Evolutionary conservation across 2,797 vertebrate genomes (phyloP), one percentile per base, ranked within the genome.

Genomic region (Microhierax caerulescens): DNA sequence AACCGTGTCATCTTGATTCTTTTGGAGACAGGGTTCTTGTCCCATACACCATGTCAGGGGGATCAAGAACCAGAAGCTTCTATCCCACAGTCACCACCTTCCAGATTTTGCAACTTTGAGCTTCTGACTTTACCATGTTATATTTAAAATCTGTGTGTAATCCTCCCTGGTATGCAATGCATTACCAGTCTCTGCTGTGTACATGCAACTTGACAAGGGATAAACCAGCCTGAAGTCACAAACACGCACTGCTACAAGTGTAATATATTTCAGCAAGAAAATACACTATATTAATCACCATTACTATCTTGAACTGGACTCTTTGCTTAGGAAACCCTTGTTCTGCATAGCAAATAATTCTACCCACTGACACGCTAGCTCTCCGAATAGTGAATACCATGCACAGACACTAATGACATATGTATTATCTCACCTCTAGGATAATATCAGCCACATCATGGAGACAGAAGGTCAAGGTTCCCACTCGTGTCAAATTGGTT

Each of bases 401-500:
- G 28, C 60, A 83, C 25, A 78, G n/a, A 64, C 15, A 45, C 54
- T 53, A 27, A 81, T 34, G 54, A 95, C 25, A 67, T 7, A 94
- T 0, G 3, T 70, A 87, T 84, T 88, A 63, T 79, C 98, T 99
- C 98, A 99, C 99, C 99, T 99, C 99, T 98, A 99, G 98, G 88
- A 99, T 96, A 93, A 99, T 97, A 72, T 99, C 99, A 2, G 99
- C 98, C 28, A 97, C 98, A 56, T 99, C 99, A 8, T 99, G 99
- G 93, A 99, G 99, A 97, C 99, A 99, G 93, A 99, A 98, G 96
- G 99, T 98, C 97, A 99, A 98, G 57, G 99, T 99, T 92, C 99
- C 99, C 87, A 99, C 98, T 87, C 99, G 98, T 77, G 98, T 98
- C 99, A 99, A 99, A 98, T 99, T 99, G 98, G 99, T 99, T 95